These are phyloP conservation scores for Oreotrochilus melanogaster DNA, from an alignment of 2,113 vertebrate species.

Conservation along the genomic window DNA sequence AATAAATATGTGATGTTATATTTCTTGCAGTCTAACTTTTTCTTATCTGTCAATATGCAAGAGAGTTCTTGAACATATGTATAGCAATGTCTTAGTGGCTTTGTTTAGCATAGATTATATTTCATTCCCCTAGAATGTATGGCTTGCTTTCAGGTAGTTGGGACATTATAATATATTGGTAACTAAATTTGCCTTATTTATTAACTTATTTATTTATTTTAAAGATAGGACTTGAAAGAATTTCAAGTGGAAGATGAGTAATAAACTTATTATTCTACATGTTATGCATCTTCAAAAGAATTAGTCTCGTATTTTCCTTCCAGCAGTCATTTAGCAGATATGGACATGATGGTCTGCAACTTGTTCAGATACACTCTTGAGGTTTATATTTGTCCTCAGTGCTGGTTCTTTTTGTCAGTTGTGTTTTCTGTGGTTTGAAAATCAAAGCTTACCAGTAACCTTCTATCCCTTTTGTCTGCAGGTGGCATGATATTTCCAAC, in stretches of 20 bases:
- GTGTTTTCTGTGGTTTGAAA: not conserved
- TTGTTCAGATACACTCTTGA: not conserved
- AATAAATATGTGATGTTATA: not conserved
- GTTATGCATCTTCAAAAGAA: not conserved
- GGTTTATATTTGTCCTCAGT: not conserved
- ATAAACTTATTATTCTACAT: not conserved
- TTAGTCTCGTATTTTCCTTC: not conserved
- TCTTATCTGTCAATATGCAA: not conserved
- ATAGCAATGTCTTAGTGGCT: not conserved
- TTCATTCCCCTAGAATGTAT: not conserved
- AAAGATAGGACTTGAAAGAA: not conserved
- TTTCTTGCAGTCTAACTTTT: not conserved
- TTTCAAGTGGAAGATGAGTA: not conserved
- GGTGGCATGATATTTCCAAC: conserved; percentile 98
- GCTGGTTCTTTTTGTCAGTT: not conserved
- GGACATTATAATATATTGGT: not conserved
- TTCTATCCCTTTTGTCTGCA: conserved; percentile 66
- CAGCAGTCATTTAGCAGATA: not conserved
- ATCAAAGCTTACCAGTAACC: not conserved
- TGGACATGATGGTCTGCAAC: not conserved
- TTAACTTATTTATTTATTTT: not conserved
- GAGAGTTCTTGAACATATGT: not conserved
- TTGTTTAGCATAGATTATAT: not conserved
- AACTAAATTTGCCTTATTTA: not conserved
- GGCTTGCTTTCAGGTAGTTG: not conserved